Evolutionary conservation across 2,113 vertebrate species (phyloP), one percentile per base, ranked within the genome.

Genomic region (Hypomesus transpacificus): DNA sequence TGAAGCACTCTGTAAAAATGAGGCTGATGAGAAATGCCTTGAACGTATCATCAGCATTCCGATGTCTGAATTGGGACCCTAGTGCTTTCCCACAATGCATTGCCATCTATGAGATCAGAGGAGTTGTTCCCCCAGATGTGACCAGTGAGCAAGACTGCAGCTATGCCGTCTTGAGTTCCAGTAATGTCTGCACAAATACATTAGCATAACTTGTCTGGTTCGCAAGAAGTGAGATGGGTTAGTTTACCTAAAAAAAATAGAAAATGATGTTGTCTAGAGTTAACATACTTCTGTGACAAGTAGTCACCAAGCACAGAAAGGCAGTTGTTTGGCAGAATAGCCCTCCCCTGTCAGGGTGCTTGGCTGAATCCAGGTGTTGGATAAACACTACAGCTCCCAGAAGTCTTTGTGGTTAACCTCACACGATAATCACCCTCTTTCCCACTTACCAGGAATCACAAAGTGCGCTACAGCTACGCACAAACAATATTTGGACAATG

Each of bases 401-500:
- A 61, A 61, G 59, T 61, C 21, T 16, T 26, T 16, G 22, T 61
- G 24, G 14, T 61, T 61, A 61, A 26, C 24, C 24, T 26, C 59
- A 61, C 14, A 28, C 16, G 21, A 28, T 24, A 61, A 16, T 28
- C 50, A 4, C 31, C 34, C 21, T 61, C 21, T 51, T 26, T 66
- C 65, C n/a, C 31, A 65, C 69, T 63, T 7, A 56, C 21, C 57
- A 18, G 20, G 14, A 31, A 72, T 64, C 34, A 13, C 4, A 17
- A 51, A 59, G 34, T 53, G 28, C 14, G 4, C 64, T 59, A 13
- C 39, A 46, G 39, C 39, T 68, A 17, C 24, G 16, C 20, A 75
- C 77, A 31, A 74, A 74, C 69, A 79, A 65, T 68, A 70, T 78
- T 83, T 80, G 22, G 60, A 79, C 60, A 70, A 51, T 75, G 61